A percentile compares a stretch with the other conserved stretches of the same genome.
These are phyloP conservation scores for Sebastes oblongus DNA, from an alignment of 2,797 vertebrate species.

Conservation along the genomic window DNA sequence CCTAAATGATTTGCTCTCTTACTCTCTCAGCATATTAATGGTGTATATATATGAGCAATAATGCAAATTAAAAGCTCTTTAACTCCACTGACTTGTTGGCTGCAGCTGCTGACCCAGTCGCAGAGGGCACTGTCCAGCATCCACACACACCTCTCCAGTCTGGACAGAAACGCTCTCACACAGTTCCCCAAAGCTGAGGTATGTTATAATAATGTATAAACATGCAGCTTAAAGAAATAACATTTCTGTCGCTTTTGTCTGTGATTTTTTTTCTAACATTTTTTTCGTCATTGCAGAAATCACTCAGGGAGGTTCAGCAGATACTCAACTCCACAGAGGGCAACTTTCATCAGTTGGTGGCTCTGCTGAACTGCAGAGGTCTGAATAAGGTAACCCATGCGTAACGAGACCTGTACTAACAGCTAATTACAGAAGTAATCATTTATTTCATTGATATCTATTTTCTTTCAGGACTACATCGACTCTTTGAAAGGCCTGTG, in stretches of 20 bases:
- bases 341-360: slow-evolving; percentile 92
- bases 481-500: slow-evolving; percentile 91
- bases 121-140: slow-evolving; percentile 92
- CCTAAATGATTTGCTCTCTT: slow-evolving; percentile 5
- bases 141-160: slow-evolving; percentile 89
- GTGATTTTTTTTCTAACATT: not conserved
- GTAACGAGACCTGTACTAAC: not conserved
- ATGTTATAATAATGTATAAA: slow-evolving; percentile 11
- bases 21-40: slow-evolving; percentile 13
- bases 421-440: not conserved
- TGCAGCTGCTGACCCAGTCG: slow-evolving; percentile 88
- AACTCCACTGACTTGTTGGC: slow-evolving; percentile 33
- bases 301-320: slow-evolving; percentile 89
- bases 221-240: not conserved
- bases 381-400: slow-evolving; percentile 87
- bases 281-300: slow-evolving; percentile 76
- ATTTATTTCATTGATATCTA: not conserved
- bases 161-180: slow-evolving; percentile 88
- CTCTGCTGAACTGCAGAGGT: slow-evolving; percentile 89
- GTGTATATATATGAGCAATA: slow-evolving; percentile 2
- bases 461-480: slow-evolving; percentile 85
- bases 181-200: slow-evolving; percentile 91
- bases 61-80: slow-evolving; percentile 7
- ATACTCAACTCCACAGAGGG: slow-evolving; percentile 91
- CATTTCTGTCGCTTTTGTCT: accelerated